Evolutionary conservation across 2,113 vertebrate genomes (phyloP).

Genomic region (Apteryx owenii): DNA sequence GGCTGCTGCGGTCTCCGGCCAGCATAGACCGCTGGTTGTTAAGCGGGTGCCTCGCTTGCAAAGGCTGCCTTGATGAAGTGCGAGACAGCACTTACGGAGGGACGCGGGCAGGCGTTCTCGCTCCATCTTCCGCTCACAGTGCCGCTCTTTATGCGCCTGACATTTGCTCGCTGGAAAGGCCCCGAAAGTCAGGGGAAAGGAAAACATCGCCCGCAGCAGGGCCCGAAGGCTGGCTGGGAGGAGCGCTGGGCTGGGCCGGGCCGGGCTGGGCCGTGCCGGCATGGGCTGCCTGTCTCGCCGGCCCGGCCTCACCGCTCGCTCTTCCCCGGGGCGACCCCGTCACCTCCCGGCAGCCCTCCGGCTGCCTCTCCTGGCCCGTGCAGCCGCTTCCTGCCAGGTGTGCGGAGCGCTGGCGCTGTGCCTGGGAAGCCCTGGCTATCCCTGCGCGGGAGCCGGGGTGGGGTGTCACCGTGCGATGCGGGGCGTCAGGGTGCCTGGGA

Average conservation of each 20-base stretch:
- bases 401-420: constrained; percentile 57
- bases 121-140: constrained; percentile 75
- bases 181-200: constrained; percentile 56
- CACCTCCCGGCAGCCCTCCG: constrained; percentile 47
- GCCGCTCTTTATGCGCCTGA: constrained; percentile 73
- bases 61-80: constrained; percentile 78
- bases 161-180: constrained; percentile 72
- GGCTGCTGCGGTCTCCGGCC: constrained; percentile 64
- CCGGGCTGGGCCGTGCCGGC: background rate
- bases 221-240: background rate
- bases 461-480: accelerated
- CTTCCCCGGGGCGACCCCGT: constrained; percentile 59
- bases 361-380: constrained; percentile 32
- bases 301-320: background rate
- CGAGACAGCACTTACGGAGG: constrained; percentile 72
- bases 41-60: constrained; percentile 58
- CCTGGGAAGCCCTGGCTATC: constrained; percentile 45
- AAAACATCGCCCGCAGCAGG: constrained; percentile 63
- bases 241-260: background rate
- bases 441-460: background rate
- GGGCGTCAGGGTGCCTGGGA: background rate
- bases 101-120: constrained; percentile 65
- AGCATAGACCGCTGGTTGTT: constrained; percentile 74
- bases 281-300: background rate
- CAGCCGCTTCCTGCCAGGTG: constrained; percentile 53